Percentiles rank a stretch among this genome's conserved stretches.
Conservation (phyloP, 2,888 invertebrate genomes). For the Netelia virgata region DNA sequence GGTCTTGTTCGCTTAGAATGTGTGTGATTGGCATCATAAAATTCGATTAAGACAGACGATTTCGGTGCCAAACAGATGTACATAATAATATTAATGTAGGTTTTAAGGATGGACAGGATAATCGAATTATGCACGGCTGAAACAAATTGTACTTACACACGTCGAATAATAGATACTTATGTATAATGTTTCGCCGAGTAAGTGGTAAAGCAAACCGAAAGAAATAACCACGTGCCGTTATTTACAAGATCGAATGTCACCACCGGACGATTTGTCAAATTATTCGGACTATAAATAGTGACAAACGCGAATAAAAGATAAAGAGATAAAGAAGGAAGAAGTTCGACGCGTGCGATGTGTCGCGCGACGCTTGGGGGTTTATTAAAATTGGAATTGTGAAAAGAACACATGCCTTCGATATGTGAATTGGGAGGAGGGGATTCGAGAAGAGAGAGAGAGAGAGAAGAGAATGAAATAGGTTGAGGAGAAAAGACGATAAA, state of each 20-base stretch:
- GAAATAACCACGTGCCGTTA: slow-evolving; percentile 53
- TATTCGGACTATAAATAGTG: slow-evolving; percentile 38
- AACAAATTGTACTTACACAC: slow-evolving; percentile 41
- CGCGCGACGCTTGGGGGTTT: slow-evolving; percentile 76
- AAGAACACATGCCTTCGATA: slow-evolving; percentile 72
- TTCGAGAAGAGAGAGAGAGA: slow-evolving; percentile 29
- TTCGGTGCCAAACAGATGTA: slow-evolving; percentile 84
- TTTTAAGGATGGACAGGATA: slow-evolving; percentile 71
- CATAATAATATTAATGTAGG: slow-evolving; percentile 83
- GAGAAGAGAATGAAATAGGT: slow-evolving; percentile 17
- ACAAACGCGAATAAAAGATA: slow-evolving; percentile 41
- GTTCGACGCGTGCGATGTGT: slow-evolving; percentile 77
- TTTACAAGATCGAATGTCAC: slow-evolving; percentile 44
- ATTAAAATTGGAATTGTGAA: slow-evolving; percentile 3
- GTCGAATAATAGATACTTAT: slow-evolving; percentile 45
- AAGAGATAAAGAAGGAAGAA: slow-evolving; percentile 62
- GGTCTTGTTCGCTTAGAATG: slow-evolving; percentile 64
- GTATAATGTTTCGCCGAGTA: slow-evolving; percentile 22
- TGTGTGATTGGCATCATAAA: slow-evolving; percentile 73
- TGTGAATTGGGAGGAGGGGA: slow-evolving; percentile 52
- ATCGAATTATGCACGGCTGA: slow-evolving; percentile 49
- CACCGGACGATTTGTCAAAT: slow-evolving; percentile 50
- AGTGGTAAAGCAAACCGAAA: slow-evolving; percentile 35
- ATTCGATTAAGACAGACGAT: slow-evolving; percentile 74
- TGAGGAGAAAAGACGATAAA: slow-evolving; percentile 26